Evolutionary conservation across 2,888 invertebrate species (phyloP), one percentile per base, ranked within the genome.

Genomic region (Tetragonula carbonaria): DNA sequence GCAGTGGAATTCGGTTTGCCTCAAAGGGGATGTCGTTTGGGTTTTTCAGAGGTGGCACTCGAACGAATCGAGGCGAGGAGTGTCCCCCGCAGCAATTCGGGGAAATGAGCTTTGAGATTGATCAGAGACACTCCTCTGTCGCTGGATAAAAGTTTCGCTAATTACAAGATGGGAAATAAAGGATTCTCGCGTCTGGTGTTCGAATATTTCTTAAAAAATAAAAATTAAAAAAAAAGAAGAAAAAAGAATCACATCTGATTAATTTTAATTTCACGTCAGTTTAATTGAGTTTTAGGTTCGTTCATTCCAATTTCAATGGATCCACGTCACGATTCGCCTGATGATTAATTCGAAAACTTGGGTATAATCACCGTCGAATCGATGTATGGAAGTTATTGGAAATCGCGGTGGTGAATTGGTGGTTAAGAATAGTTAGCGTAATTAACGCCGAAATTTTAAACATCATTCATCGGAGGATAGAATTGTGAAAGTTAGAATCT

Each of bases 91-190:
- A 18, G 72, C 45, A 28, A 45, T 72, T 72, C 59, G 38, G 23
- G 57, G 8, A 16, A 74, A 51, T 38, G 63, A 53, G n/a, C n/a
- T 74, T 33, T 65, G 4, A 45, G 33, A 72, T 23, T 72, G 57
- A 21, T 28, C 28, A 62, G 16, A 8, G 28, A 62, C 23, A 28
- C 28, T 23, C 16, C 16, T 2, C 33, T 23, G 23, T 62, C 23
- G 8, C 18, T 45, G 6, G 28, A 62, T 62, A 18, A 1, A 62
- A 62, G 23, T 62, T 62, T 16, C 28, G 23, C 28, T 23, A 62
- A 62, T 62, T 62, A 16, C 28, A 28, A 62, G 6, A 45, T 8
- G 45, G 16, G 4, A 28, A 50, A 5, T 59, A 59, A 59, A 59
- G 14, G 14, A 59, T n/a, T 14, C n/a, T n/a, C 14, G 5, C 13